Conservation (phyloP, 2,113 vertebrate genomes). For the Girardinichthys multiradiatus region DNA sequence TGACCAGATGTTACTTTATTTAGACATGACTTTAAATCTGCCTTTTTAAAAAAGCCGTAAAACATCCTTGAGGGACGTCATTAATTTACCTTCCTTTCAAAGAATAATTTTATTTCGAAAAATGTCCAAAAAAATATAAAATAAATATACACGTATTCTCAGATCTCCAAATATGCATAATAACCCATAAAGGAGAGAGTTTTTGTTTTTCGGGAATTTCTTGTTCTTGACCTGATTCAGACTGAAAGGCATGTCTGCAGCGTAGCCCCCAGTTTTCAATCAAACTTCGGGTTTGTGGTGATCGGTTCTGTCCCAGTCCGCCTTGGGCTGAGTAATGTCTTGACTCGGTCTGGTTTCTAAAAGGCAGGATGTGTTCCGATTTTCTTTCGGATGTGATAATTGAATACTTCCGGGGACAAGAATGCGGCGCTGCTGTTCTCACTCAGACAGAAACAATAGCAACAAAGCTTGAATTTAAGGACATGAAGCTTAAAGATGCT, state of each 20-base stretch:
- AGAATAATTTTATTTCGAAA: not conserved
- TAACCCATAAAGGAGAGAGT: not conserved
- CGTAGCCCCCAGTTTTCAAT: not conserved
- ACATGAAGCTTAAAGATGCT: not conserved
- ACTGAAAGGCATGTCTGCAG: conserved; percentile 36
- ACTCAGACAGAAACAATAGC: not conserved
- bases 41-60: not conserved
- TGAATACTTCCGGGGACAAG: conserved; percentile 61
- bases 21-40: not conserved
- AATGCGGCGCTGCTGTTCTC: conserved; percentile 38
- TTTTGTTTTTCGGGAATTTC: not conserved
- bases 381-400: conserved; percentile 55
- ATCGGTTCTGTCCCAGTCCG: not conserved
- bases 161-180: not conserved
- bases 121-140: not conserved
- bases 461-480: not conserved
- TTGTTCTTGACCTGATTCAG: not conserved
- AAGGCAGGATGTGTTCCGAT: conserved; percentile 23
- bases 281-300: not conserved
- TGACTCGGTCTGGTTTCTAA: not conserved
- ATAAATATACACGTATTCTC: not conserved
- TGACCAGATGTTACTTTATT: conserved; percentile 4
- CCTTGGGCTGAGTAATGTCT: not conserved
- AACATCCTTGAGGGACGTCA: not conserved
- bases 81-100: not conserved